Percentiles rank a stretch among this genome's conserved stretches.
Conservation (phyloP, 2,113 vertebrate genomes). For the Tetrax tetrax region DNA sequence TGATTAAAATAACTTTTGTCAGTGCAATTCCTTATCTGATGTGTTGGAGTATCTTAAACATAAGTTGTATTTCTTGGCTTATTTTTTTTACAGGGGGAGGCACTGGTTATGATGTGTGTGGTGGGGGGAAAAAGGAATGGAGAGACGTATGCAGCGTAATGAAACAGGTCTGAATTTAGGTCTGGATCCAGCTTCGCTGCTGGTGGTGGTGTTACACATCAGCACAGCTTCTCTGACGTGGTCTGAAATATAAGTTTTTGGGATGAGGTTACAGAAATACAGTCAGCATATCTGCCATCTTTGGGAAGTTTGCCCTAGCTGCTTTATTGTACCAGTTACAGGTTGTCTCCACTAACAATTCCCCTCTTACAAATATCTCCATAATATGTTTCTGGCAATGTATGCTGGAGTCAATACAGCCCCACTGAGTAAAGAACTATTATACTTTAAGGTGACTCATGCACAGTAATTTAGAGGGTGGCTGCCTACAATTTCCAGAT, state of each 20-base stretch:
- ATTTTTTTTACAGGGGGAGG: not conserved
- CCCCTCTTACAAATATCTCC: not conserved
- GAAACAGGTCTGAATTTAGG: not conserved
- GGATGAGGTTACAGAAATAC: not conserved
- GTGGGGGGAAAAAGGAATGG: not conserved
- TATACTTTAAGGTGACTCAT: conserved; percentile 44
- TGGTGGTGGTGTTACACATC: not conserved
- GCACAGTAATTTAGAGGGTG: conserved; percentile 15
- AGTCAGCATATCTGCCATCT: not conserved
- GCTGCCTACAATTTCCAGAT: conserved; percentile 43
- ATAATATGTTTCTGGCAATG: not conserved
- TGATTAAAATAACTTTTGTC: not conserved
- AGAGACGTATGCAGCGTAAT: not conserved
- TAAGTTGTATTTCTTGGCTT: not conserved
- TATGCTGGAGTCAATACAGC: not conserved
- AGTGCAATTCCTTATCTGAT: not conserved
- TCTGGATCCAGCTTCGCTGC: not conserved
- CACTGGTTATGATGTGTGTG: not conserved
- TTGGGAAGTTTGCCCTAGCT: not conserved
- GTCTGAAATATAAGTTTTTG: not conserved
- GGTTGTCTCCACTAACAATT: not conserved
- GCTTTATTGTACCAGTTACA: not conserved
- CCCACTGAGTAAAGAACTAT: not conserved
- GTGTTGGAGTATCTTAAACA: not conserved
- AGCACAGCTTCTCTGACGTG: not conserved